Conservation (phyloP, 1,140 invertebrate species). For the Pseudomyrmex dendroicus region DNA sequence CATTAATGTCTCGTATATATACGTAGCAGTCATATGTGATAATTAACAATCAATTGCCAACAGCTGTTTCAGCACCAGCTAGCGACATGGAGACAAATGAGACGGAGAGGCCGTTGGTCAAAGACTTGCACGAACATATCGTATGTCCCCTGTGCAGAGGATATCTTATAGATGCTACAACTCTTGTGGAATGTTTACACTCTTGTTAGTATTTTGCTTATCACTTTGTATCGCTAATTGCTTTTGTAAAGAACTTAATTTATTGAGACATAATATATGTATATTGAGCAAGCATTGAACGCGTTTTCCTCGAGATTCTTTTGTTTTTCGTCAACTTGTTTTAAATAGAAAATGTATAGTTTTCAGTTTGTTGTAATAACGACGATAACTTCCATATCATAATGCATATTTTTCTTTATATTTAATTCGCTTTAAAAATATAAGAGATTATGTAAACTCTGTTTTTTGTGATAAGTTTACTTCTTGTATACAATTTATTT, state of each 20-base stretch:
- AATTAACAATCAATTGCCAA: slow-evolving; percentile 63
- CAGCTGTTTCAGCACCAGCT: slow-evolving; percentile 68
- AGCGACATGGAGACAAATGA: slow-evolving; percentile 69
- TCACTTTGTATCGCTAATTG: not conserved
- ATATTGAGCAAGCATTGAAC: not conserved
- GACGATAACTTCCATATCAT: no score
- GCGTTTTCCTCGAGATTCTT: not conserved
- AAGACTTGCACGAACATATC: slow-evolving; percentile 90
- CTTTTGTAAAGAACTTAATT: not conserved
- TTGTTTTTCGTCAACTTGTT: not conserved
- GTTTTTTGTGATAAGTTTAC: no score
- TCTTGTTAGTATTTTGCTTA: slow-evolving; percentile 88
- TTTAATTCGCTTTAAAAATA: no score
- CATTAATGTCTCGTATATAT: not conserved
- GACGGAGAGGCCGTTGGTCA: slow-evolving; percentile 79
- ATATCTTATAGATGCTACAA: slow-evolving; percentile 93
- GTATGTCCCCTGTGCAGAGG: slow-evolving; percentile 91
- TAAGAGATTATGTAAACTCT: no score
- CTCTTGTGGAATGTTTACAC: slow-evolving; percentile 93
- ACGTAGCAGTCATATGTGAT: not conserved
- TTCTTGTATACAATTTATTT: not conserved
- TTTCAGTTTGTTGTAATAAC: no score
- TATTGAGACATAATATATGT: not conserved
- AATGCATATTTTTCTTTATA: not conserved
- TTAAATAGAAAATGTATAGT: not conserved